Evolutionary conservation across 2,888 invertebrate genomes (phyloP).

Genomic region (Polyommatus iphigenia): DNA sequence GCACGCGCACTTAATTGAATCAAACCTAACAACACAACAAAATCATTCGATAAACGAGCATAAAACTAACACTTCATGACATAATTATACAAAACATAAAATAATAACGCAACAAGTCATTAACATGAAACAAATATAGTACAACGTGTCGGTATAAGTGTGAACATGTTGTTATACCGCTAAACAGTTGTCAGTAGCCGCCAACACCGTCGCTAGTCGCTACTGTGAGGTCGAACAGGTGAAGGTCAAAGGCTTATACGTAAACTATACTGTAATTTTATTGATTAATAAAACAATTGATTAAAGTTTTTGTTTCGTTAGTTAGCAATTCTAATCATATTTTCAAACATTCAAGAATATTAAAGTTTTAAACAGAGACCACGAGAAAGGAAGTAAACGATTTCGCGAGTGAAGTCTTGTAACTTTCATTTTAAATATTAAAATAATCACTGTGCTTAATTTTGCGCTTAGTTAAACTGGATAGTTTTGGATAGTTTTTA

Average conservation of each 20-base stretch:
- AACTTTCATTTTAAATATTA: no score
- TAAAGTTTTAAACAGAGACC: not conserved
- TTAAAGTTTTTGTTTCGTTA: no score
- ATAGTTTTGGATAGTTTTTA: no score
- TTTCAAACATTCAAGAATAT: not conserved
- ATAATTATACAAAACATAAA: not conserved
- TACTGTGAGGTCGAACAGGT: not conserved
- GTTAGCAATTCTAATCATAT: not conserved
- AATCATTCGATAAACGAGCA: not conserved
- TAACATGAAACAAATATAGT: not conserved
- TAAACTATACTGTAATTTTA: not conserved
- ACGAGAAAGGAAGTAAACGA: no score
- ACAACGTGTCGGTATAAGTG: not conserved
- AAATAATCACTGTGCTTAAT: no score
- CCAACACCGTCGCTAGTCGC: not conserved
- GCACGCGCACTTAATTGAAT: not conserved
- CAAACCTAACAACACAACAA: not conserved
- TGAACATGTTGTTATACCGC: not conserved
- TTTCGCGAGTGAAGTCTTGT: no score
- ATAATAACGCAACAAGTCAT: not conserved
- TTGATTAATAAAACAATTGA: not conserved
- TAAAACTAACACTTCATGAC: not conserved
- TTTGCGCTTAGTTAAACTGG: no score
- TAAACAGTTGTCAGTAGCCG: conserved; percentile 14
- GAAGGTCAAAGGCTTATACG: not conserved